phyloP scores from a whole-genome alignment of 2,113 vertebrate genomes.

The Thunnus thynnus region DNA sequence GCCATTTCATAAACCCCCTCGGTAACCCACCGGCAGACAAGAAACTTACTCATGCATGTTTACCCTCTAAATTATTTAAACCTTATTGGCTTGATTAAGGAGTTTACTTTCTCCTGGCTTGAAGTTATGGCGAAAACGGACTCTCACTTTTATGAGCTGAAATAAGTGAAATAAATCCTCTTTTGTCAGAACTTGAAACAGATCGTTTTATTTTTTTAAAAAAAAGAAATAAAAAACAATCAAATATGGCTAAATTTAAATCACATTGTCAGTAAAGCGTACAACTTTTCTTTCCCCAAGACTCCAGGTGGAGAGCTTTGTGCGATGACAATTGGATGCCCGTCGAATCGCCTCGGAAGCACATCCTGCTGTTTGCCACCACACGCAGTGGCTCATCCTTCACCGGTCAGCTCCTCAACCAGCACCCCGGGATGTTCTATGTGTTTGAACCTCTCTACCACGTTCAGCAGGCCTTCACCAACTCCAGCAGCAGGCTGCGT shows the following conservation, averaged over 20 bases:
- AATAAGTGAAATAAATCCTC: neutral
- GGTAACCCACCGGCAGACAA: slow-evolving; percentile 55
- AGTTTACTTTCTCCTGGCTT: slow-evolving; percentile 40
- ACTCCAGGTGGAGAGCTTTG: slow-evolving; percentile 77
- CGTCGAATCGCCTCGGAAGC: slow-evolving; percentile 69
- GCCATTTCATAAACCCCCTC: slow-evolving; percentile 67
- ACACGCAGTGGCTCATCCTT: slow-evolving; percentile 89
- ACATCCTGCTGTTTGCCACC: slow-evolving; percentile 87
- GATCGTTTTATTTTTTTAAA: no score
- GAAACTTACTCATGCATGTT: slow-evolving; percentile 69
- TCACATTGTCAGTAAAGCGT: neutral
- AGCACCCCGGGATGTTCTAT: slow-evolving; percentile 86
- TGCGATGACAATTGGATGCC: slow-evolving; percentile 77
- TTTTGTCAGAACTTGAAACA: neutral
- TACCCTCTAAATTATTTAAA: slow-evolving; percentile 70
- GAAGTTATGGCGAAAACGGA: slow-evolving; percentile 15
- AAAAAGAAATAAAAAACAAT: neutral
- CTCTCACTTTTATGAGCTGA: slow-evolving; percentile 37
- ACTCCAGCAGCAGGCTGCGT: slow-evolving; percentile 80
- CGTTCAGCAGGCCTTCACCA: slow-evolving; percentile 84
- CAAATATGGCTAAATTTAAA: neutral
- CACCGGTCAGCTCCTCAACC: slow-evolving; percentile 88
- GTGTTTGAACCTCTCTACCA: slow-evolving; percentile 89
- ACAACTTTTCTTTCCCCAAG: slow-evolving; percentile 52
- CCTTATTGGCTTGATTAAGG: slow-evolving; percentile 61